These are phyloP conservation scores for Diadegma fenestrale DNA, from an alignment of 2,888 invertebrate genomes.

Conservation along the genomic window DNA sequence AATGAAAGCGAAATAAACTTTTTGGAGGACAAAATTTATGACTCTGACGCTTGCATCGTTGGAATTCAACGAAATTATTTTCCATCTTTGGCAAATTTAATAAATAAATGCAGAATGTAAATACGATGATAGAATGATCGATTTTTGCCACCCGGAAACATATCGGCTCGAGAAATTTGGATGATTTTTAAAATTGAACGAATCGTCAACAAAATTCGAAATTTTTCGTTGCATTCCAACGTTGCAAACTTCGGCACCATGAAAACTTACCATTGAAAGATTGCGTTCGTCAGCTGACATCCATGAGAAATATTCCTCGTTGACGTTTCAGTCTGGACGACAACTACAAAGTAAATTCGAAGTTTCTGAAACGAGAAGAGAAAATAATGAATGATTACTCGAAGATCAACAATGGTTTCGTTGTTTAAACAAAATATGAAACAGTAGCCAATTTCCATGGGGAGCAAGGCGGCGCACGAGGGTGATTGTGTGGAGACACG, in stretches of 20 bases:
- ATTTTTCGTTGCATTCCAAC: no score
- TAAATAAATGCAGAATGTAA: no score
- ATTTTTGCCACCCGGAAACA: no score
- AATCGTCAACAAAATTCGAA: no score
- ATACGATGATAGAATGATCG: no score
- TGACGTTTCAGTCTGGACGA: conserved; percentile 16
- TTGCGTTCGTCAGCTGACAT: conserved; percentile 55
- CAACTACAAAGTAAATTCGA: conserved; percentile 23
- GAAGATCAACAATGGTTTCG: background rate
- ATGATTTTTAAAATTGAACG: no score
- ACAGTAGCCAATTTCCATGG: conserved; percentile 49
- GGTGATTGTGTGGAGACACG: conserved; percentile 9
- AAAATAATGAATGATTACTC: conserved; percentile 9
- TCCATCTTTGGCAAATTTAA: no score
- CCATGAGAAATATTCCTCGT: conserved; percentile 30
- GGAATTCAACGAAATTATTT: no score
- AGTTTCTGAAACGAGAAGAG: conserved; percentile 52
- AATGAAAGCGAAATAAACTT: conserved; percentile 25
- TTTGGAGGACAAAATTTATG: background rate
- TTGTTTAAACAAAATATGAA: background rate
- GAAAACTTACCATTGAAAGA: conserved; percentile 58
- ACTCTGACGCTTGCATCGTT: no score
- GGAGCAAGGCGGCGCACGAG: conserved; percentile 32
- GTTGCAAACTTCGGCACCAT: no score
- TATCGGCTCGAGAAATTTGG: no score